Evolutionary conservation across 2,797 vertebrate species (phyloP), one percentile per base, ranked within the genome.

Genomic region (Micrastur ruficollis): DNA sequence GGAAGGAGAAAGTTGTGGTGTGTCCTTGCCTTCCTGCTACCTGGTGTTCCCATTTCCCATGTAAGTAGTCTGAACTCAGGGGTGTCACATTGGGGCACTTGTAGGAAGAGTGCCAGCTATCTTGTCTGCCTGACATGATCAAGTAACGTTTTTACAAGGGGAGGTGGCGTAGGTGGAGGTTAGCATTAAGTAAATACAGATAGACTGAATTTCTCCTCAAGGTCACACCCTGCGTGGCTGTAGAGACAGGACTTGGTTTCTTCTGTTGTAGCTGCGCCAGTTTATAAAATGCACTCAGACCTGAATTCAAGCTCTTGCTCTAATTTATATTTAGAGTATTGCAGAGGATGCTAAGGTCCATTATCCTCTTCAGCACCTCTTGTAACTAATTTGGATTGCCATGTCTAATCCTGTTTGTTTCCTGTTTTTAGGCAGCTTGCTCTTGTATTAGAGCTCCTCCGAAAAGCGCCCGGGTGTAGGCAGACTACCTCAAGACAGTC

Each of bases 21-120:
- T 44, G 25, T 61, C 10, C 32, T 42, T 2, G 1, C 75, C 21
- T 58, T 86, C 49, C 40, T 78, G 42, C 55, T 76, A 7, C 27
- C 11, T 27, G 15, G 4, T 25, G 14, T 80, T 86, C 22, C 31
- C 4, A 4, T 80, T 84, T 76, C 42, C 36, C 8, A 5, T 40
- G 8, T 34, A 58, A 47, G 38, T 12, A 34, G 14, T n/a, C 70
- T 92, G 81, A 81, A 62, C 34, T 36, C 0, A 0, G 29, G 50
- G 9, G 32, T 5, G 32, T 46, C 49, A 22, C 0, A 0, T 7
- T 44, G 50, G 25, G 44, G 15, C 29, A 50, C 32, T 46, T 47
- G 21, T 12, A 53, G 65, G 21, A 74, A 68, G 36, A 68, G 21
- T 26, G 53, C 2, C 25, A 56, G 31, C 25, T 90, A 4, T 49